These are phyloP conservation scores for Gobius niger DNA, from an alignment of 2,113 vertebrate genomes.

Conservation along the genomic window DNA sequence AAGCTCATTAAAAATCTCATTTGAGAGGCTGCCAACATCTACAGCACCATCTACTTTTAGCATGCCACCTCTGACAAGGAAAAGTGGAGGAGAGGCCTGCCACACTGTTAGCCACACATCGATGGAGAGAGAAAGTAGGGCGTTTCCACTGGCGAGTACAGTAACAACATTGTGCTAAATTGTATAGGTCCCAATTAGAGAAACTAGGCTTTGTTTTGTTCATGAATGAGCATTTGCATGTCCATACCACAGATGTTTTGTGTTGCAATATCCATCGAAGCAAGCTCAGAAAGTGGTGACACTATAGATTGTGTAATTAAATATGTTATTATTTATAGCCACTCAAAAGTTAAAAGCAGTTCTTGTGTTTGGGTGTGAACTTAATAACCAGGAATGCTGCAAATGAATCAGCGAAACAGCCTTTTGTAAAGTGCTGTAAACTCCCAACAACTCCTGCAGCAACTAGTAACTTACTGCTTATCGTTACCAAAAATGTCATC, in stretches of 20 bases:
- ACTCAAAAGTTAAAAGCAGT: not conserved
- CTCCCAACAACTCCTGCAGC: too few relatives aligned
- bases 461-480: too few relatives aligned
- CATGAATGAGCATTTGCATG: constrained; percentile 31
- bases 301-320: not conserved
- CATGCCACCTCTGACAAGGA: constrained; percentile 62
- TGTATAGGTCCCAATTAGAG: constrained; percentile 31
- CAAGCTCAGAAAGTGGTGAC: not conserved
- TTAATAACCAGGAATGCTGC: not conserved
- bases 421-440: too few relatives aligned
- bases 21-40: constrained; percentile 60
- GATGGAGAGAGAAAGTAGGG: constrained; percentile 64
- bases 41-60: constrained; percentile 69
- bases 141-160: constrained; percentile 54
- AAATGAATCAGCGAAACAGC: not conserved
- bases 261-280: not conserved
- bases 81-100: constrained; percentile 47
- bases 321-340: not conserved
- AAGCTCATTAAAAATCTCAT: constrained; percentile 74
- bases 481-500: too few relatives aligned
- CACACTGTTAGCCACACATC: constrained; percentile 67
- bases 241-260: not conserved
- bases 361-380: not conserved
- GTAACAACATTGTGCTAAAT: constrained; percentile 61
- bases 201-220: constrained; percentile 20